These are phyloP conservation scores for Ectemnius lituratus DNA, from an alignment of 2,888 invertebrate species.

Conservation along the genomic window DNA sequence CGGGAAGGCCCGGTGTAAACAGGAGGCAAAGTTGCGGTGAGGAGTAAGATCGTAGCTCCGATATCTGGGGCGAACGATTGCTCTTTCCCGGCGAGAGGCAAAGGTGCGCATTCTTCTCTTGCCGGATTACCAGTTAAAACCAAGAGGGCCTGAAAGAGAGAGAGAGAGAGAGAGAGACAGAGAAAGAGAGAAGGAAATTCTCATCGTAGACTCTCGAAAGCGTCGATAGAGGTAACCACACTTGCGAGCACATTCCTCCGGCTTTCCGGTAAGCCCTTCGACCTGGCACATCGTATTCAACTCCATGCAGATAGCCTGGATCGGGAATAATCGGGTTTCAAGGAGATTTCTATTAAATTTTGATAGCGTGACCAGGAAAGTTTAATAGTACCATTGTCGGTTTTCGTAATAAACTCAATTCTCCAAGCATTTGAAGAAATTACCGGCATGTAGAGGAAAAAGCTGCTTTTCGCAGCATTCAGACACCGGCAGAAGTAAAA, in stretches of 20 bases:
- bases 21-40: not conserved
- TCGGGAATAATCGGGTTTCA: conserved; percentile 29
- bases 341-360: conserved; percentile 71
- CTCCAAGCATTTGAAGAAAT: conserved; percentile 11
- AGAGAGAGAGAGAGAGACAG: no score
- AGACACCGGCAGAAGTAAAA: not conserved
- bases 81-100: conserved; percentile 27
- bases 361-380: no score
- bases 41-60: not conserved
- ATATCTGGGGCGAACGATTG: conserved; percentile 32
- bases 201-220: conserved; percentile 28
- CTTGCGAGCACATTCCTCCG: conserved; percentile 9
- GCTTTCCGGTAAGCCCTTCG: conserved; percentile 22
- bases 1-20: no score
- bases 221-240: conserved; percentile 63
- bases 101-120: conserved; percentile 62
- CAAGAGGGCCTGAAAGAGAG: conserved; percentile 25
- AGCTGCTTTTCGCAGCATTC: not conserved
- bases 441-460: conserved; percentile 24
- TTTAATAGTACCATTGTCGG: not conserved
- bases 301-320: conserved; percentile 21
- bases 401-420: not conserved
- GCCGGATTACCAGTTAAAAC: conserved; percentile 65
- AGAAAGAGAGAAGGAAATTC: no score
- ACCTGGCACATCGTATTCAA: conserved; percentile 13